Conservation (phyloP, 1,140 invertebrate genomes). For the Zaprionus vittiger region DNA sequence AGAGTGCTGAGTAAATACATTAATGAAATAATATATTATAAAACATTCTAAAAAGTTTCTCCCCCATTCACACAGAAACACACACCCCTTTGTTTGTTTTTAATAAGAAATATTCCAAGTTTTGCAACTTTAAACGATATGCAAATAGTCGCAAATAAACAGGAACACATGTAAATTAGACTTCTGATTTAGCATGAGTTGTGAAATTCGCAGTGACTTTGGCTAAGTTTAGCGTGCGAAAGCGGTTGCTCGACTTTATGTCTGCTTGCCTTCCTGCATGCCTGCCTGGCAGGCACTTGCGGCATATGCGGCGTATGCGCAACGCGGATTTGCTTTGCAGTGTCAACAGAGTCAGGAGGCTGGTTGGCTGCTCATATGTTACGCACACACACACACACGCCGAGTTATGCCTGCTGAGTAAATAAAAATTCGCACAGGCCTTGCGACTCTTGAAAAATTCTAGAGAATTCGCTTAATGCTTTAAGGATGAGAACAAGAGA, state of each 20-base stretch:
- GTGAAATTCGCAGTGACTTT: conserved; percentile 36
- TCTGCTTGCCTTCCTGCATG: not conserved
- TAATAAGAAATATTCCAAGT: conserved; percentile 8
- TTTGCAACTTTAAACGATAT: conserved; percentile 27
- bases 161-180: conserved; percentile 49
- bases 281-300: conserved; percentile 39
- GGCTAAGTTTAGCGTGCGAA: conserved; percentile 22
- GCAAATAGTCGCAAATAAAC: conserved; percentile 47
- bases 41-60: not conserved
- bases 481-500: conserved; percentile 4
- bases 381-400: conserved; percentile 11
- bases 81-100: not conserved
- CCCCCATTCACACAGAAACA: not conserved
- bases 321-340: conserved; percentile 68
- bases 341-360: conserved; percentile 61
- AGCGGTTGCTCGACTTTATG: conserved; percentile 13
- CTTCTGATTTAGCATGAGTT: conserved; percentile 37
- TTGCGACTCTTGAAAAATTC: conserved; percentile 29
- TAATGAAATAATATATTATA: not conserved
- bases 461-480: conserved; percentile 24
- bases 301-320: conserved; percentile 76
- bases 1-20: not conserved
- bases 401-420: conserved; percentile 48
- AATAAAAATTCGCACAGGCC: conserved; percentile 61
- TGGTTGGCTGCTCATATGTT: conserved; percentile 49